A percentile compares a stretch with the other conserved stretches of the same genome.
phyloP scores from a whole-genome alignment of 2,888 invertebrate genomes.

The Drosophila dives region DNA sequence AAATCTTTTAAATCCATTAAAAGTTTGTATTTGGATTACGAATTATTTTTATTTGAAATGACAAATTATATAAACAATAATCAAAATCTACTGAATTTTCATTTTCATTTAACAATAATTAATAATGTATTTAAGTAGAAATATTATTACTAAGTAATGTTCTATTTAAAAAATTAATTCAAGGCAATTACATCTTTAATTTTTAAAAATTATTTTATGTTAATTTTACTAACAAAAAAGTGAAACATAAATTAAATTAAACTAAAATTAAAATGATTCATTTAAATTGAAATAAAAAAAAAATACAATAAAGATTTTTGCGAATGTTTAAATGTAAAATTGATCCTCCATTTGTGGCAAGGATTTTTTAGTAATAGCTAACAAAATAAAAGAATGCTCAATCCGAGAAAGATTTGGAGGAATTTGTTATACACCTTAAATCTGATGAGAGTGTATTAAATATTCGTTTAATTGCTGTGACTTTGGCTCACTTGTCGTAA shows the following conservation, averaged over 20 bases:
- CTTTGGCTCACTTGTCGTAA: slow-evolving; percentile 56
- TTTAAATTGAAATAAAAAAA: neutral
- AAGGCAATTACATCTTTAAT: too few relatives aligned
- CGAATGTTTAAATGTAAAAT: neutral
- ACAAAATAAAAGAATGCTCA: neutral
- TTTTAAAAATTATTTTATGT: neutral
- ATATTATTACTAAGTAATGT: too few relatives aligned
- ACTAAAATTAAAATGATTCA: neutral
- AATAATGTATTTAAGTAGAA: neutral
- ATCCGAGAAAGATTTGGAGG: neutral
- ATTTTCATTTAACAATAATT: neutral
- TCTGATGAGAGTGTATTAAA: slow-evolving; percentile 26
- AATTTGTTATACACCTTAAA: neutral
- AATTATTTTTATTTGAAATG: neutral
- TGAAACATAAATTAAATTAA: neutral
- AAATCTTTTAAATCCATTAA: neutral
- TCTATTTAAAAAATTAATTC: too few relatives aligned
- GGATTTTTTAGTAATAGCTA: neutral
- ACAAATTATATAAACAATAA: neutral
- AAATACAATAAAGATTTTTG: neutral
- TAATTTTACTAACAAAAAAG: neutral
- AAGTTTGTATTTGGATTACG: neutral
- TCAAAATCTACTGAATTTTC: neutral
- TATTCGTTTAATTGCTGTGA: slow-evolving; percentile 24
- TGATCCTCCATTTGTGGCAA: neutral